Percentiles rank a stretch among this genome's conserved stretches.
Evolutionary conservation across 2,888 invertebrate genomes (phyloP).

Genomic region (Charanyca ferruginea): DNA sequence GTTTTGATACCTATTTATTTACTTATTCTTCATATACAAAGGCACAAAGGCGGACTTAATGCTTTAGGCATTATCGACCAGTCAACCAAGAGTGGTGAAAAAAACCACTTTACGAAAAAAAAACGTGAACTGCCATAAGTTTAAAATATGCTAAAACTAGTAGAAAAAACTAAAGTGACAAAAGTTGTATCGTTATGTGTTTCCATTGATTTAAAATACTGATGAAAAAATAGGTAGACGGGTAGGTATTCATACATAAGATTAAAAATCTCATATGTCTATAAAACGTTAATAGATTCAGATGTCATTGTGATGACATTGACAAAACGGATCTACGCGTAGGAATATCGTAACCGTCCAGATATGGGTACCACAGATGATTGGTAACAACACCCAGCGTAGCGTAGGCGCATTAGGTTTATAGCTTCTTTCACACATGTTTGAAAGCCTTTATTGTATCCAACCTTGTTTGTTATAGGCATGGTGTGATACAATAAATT

Average conservation of each 20-base stretch:
- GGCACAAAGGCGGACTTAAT: no score
- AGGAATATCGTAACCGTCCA: slow-evolving; percentile 29
- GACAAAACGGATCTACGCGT: slow-evolving; percentile 39
- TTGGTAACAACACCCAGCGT: slow-evolving; percentile 12
- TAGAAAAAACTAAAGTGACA: background rate
- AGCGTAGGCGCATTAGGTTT: slow-evolving; percentile 40
- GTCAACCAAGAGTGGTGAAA: no score
- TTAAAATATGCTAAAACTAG: background rate
- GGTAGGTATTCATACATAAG: background rate
- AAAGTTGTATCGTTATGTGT: background rate
- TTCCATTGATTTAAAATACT: background rate
- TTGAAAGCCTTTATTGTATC: background rate
- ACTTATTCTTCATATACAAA: no score
- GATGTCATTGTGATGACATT: slow-evolving; percentile 44
- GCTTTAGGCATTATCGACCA: no score
- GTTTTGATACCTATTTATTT: no score
- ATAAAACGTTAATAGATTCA: slow-evolving; percentile 11
- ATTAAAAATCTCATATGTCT: background rate
- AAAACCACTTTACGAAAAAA: background rate
- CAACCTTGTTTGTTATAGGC: no score
- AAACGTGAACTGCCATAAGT: no score
- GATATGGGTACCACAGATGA: slow-evolving; percentile 21
- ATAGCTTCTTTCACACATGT: background rate
- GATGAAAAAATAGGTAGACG: background rate
- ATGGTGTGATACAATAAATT: no score